Evolutionary conservation across 2,888 invertebrate species (phyloP).

Genomic region (Seira ritae): DNA sequence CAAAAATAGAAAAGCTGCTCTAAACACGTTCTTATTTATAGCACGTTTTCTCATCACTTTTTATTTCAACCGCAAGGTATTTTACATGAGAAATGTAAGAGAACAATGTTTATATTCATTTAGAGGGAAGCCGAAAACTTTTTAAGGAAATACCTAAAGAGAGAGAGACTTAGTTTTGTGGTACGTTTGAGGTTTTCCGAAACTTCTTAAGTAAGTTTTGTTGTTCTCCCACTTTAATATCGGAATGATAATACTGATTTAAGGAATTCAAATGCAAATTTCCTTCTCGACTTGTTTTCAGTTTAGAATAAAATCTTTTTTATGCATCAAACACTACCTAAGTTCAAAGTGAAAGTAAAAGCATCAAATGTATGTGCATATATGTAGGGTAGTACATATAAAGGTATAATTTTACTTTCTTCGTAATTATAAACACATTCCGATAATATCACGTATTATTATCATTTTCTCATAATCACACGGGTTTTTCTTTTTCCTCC

Average conservation of each 20-base stretch:
- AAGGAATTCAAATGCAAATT: background rate
- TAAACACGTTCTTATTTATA: too few species aligned
- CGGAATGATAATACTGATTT: background rate
- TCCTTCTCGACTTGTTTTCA: background rate
- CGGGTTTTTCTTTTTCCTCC: background rate
- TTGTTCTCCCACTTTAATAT: too few species aligned
- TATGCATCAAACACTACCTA: too few species aligned
- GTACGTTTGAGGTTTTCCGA: background rate
- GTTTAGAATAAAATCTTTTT: too few species aligned
- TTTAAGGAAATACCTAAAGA: background rate
- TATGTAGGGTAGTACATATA: too few species aligned
- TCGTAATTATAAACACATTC: background rate
- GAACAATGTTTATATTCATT: background rate
- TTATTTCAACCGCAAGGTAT: background rate
- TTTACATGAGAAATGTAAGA: background rate
- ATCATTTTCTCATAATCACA: conserved; percentile 9
- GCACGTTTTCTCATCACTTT: too few species aligned
- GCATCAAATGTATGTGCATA: too few species aligned
- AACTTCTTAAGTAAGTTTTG: too few species aligned
- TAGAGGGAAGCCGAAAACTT: background rate
- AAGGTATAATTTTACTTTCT: too few species aligned
- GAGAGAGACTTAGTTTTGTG: background rate
- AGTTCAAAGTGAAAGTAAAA: too few species aligned
- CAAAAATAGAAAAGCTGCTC: too few species aligned
- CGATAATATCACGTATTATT: background rate